phyloP scores from a whole-genome alignment of 2,113 vertebrate species.

The Ammodramus savannarum region DNA sequence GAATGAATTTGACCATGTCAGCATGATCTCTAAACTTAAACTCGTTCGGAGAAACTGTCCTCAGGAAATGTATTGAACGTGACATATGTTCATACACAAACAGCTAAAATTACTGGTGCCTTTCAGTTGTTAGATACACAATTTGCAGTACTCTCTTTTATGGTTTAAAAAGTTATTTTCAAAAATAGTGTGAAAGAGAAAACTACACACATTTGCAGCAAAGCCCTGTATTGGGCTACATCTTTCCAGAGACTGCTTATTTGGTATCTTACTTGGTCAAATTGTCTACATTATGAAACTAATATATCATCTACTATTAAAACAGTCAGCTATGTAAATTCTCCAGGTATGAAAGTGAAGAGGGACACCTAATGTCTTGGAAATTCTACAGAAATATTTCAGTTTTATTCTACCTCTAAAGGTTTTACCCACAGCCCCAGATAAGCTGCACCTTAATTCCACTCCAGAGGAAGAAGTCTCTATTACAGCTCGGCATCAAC shows the following conservation, averaged over 20 bases:
- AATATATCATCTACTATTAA: not conserved
- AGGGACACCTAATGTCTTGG: accelerated
- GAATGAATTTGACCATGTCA: not conserved
- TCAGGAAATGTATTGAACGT: not conserved
- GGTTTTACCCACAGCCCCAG: not conserved
- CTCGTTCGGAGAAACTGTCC: not conserved
- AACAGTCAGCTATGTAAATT: not conserved
- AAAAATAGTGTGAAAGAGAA: not conserved
- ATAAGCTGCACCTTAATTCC: not conserved
- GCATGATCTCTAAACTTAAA: not conserved
- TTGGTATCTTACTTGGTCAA: not conserved
- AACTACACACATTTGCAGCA: not conserved
- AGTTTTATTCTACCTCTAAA: not conserved
- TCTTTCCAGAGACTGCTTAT: not conserved
- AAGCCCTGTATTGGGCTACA: not conserved
- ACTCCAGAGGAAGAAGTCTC: not conserved
- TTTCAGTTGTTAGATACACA: not conserved
- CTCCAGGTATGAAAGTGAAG: not conserved
- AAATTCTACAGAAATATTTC: not conserved
- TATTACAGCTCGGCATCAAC: accelerated
- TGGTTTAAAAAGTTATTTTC: not conserved
- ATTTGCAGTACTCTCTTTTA: not conserved
- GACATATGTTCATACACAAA: not conserved
- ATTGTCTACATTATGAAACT: not conserved
- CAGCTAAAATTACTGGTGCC: not conserved